phyloP scores from a whole-genome alignment of 2,113 vertebrate genomes.

The Mesembrinibis cayennensis region DNA sequence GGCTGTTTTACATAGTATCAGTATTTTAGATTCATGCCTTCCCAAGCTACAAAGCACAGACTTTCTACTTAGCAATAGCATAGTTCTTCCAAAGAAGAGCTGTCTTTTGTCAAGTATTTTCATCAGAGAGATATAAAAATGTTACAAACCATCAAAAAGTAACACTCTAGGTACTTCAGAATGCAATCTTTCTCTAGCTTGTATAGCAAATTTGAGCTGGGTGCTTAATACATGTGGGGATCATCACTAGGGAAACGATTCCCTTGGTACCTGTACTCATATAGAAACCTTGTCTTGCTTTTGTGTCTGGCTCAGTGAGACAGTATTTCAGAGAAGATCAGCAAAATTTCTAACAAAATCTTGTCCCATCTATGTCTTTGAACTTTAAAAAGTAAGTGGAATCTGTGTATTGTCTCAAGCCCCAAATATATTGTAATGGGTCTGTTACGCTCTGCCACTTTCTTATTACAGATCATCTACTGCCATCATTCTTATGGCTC shows the following conservation, averaged over 20 bases:
- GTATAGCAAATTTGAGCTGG: neutral
- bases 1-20: constrained; percentile 61
- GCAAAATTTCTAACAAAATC: neutral
- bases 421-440: neutral
- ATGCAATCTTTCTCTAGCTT: neutral
- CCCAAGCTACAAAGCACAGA: constrained; percentile 9
- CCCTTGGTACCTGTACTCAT: neutral
- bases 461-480: neutral
- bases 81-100: constrained; percentile 32
- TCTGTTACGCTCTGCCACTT: neutral
- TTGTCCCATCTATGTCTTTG: neutral
- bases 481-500: neutral
- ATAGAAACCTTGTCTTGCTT: neutral
- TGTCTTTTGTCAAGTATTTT: constrained; percentile 27
- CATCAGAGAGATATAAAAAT: constrained; percentile 23
- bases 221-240: neutral
- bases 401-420: neutral
- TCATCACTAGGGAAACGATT: constrained; percentile 18
- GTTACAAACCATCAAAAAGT: neutral
- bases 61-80: neutral
- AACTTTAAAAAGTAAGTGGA: neutral
- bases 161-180: neutral
- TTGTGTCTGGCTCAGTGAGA: neutral
- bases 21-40: constrained; percentile 35
- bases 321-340: neutral